phyloP scores from a whole-genome alignment of 2,797 vertebrate species.

The Danio kyathit region DNA sequence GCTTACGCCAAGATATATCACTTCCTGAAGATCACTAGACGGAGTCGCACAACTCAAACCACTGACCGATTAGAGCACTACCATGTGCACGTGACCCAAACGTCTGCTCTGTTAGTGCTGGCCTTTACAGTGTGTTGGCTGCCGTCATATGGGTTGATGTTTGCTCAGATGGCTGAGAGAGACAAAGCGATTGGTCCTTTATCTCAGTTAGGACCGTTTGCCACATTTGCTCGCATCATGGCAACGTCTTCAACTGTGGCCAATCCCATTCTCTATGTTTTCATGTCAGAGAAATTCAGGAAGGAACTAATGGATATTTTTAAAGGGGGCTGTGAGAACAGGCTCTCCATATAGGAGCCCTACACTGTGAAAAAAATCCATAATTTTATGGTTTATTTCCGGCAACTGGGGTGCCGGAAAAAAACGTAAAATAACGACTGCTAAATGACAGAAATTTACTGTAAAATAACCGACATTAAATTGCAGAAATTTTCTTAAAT shows the following conservation, averaged over 20 bases:
- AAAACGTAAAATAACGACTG: too few species aligned
- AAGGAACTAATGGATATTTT: conserved; percentile 73
- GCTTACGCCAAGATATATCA: conserved; percentile 76
- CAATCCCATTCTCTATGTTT: conserved; percentile 82
- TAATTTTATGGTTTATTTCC: too few species aligned
- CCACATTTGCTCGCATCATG: conserved; percentile 70
- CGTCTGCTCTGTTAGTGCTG: conserved; percentile 78
- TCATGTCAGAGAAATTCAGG: conserved; percentile 83
- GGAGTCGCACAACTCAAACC: conserved; percentile 33
- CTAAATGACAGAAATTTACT: too few species aligned
- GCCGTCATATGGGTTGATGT: conserved; percentile 78
- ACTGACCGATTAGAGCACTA: conserved; percentile 78
- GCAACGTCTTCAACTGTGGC: conserved; percentile 79
- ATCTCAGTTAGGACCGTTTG: conserved; percentile 66
- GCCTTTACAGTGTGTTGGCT: conserved; percentile 84
- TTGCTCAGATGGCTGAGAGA: conserved; percentile 66
- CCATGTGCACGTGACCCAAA: conserved; percentile 80
- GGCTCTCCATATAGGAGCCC: not conserved
- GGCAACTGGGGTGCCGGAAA: too few species aligned
- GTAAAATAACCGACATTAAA: too few species aligned
- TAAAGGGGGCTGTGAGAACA: conserved; percentile 23
- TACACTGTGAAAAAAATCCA: too few species aligned
- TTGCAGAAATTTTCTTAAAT: too few species aligned
- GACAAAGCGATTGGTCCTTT: not conserved
- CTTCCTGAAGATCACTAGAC: conserved; percentile 70